Percentiles rank a stretch among this genome's conserved stretches.
Conservation (phyloP, 2,113 vertebrate species). For the Sylvietta virens region DNA sequence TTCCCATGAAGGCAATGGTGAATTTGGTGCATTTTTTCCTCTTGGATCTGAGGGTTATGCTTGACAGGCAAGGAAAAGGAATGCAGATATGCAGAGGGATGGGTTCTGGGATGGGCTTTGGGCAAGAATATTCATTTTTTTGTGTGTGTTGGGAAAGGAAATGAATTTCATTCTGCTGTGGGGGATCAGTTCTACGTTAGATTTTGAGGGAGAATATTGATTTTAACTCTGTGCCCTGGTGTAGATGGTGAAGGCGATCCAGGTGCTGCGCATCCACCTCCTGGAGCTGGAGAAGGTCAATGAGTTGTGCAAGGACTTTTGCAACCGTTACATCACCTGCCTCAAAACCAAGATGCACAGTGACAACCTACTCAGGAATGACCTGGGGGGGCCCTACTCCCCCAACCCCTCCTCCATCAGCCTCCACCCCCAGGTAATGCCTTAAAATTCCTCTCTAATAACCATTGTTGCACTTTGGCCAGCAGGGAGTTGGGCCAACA, state of each 20-base stretch:
- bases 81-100: background rate
- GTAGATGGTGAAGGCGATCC: constrained; percentile 98
- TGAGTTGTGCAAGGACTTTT: constrained; percentile 98
- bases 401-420: constrained; percentile 91
- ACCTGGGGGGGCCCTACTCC: constrained; percentile 94
- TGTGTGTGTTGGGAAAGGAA: background rate
- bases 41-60: background rate
- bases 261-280: constrained; percentile 97
- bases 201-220: background rate
- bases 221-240: background rate
- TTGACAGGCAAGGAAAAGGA: background rate
- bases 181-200: accelerated
- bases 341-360: constrained; percentile 99
- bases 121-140: too few relatives aligned
- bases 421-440: constrained; percentile 82
- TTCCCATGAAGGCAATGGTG: background rate
- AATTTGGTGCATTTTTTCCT: background rate
- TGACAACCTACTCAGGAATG: constrained; percentile 97
- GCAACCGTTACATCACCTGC: constrained; percentile 98
- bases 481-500: accelerated
- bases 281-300: constrained; percentile 98
- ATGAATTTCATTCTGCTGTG: background rate
- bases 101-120: background rate
- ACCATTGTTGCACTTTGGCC: accelerated
- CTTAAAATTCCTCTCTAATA: accelerated